phyloP scores from a whole-genome alignment of 2,888 invertebrate genomes.

The Mycalesis mineus region DNA sequence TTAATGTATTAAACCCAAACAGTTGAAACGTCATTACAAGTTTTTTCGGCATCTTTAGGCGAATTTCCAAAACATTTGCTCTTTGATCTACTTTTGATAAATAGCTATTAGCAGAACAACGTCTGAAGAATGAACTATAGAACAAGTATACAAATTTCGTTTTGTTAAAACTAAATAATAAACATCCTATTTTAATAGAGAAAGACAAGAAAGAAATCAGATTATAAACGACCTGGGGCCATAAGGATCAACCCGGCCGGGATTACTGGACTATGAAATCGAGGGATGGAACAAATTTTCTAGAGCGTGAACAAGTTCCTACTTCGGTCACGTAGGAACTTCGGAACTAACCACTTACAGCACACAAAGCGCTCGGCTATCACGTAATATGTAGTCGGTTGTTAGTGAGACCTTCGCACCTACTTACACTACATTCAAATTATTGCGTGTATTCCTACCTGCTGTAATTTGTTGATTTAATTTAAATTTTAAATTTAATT shows the following conservation, averaged over 20 bases:
- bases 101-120: too few species aligned
- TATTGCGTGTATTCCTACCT: background rate
- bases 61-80: too few species aligned
- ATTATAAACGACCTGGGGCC: background rate
- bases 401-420: conserved; percentile 19
- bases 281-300: conserved; percentile 14
- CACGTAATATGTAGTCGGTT: conserved; percentile 26
- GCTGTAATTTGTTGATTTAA: background rate
- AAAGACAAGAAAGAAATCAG: background rate
- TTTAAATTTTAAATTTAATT: too few species aligned
- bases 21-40: too few species aligned
- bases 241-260: conserved; percentile 1
- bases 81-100: too few species aligned
- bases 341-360: conserved; percentile 24
- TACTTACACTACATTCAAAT: background rate
- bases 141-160: too few species aligned
- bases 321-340: conserved; percentile 27
- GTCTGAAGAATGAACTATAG: too few species aligned
- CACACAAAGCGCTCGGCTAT: conserved; percentile 20
- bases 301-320: conserved; percentile 18
- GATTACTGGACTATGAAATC: conserved; percentile 18
- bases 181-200: background rate
- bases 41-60: too few species aligned
- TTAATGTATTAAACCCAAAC: too few species aligned
- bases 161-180: too few species aligned